Conservation (phyloP, 2,113 vertebrate genomes). For the cat (Felis catus) region F.catus_Fca126_mat1.0 CM031412.1:34419501-34420000, state of each 20-base stretch:
- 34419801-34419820: background rate
- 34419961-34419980: background rate
- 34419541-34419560: slow-evolving; percentile 66
- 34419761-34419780: slow-evolving; percentile 24
- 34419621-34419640: slow-evolving; percentile 59
- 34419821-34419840: background rate
- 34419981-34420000: background rate
- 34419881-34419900: background rate
- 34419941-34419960: background rate
- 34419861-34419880: background rate
- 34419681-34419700: slow-evolving; percentile 16
- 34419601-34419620: slow-evolving; percentile 30
- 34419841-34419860: background rate
- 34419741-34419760: slow-evolving; percentile 39
- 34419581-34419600: slow-evolving; percentile 36
- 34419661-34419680: slow-evolving; percentile 39
- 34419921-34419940: background rate
- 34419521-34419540: background rate
- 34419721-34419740: slow-evolving; percentile 11
- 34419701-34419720: slow-evolving; percentile 64
- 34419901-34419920: background rate
- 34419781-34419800: background rate
- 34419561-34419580: slow-evolving; percentile 63
- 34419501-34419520: slow-evolving; percentile 45
- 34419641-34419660: slow-evolving; percentile 48